A percentile compares a stretch with the other conserved stretches of the same genome.
phyloP scores from a whole-genome alignment of 1,140 invertebrate species.

The Leptopilina boulardi region DNA sequence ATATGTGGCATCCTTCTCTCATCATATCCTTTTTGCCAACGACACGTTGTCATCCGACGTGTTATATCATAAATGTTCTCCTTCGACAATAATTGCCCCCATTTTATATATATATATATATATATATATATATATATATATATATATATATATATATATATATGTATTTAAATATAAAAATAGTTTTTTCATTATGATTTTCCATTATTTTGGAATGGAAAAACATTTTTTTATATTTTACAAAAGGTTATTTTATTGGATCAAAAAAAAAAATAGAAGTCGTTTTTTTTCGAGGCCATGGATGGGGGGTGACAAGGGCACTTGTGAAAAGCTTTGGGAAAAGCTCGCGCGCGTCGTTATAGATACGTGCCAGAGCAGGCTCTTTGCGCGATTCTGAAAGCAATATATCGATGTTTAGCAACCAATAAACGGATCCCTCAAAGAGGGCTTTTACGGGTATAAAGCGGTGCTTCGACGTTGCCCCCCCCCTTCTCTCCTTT shows the following conservation, averaged over 20 bases:
- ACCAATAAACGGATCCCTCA: conserved; percentile 76
- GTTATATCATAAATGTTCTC: conserved; percentile 39
- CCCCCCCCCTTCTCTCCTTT: conserved; percentile 36
- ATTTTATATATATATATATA: too few relatives aligned
- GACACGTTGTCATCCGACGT: conserved; percentile 44
- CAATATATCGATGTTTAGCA: conserved; percentile 77
- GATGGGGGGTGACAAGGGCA: conserved; percentile 52
- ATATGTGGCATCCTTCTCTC: too few relatives aligned
- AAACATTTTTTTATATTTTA: too few relatives aligned
- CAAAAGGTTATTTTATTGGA: too few relatives aligned
- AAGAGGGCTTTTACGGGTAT: conserved; percentile 75
- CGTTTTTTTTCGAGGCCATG: too few relatives aligned
- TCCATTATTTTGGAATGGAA: too few relatives aligned
- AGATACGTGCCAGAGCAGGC: conserved; percentile 51
- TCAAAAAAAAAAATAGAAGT: too few relatives aligned
- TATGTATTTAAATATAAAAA: too few relatives aligned
- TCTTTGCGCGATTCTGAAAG: conserved; percentile 70
- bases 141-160: too few relatives aligned
- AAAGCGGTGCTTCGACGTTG: conserved; percentile 67
- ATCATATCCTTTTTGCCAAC: conserved; percentile 51
- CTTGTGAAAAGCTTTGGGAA: conserved; percentile 66
- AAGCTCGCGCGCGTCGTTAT: conserved; percentile 46
- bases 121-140: too few relatives aligned
- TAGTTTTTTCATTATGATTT: too few relatives aligned
- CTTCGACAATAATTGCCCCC: background rate